Evolutionary conservation across 1,140 invertebrate species (phyloP), one percentile per base, ranked within the genome.

Genomic region (Drosophila suzukii): DNA sequence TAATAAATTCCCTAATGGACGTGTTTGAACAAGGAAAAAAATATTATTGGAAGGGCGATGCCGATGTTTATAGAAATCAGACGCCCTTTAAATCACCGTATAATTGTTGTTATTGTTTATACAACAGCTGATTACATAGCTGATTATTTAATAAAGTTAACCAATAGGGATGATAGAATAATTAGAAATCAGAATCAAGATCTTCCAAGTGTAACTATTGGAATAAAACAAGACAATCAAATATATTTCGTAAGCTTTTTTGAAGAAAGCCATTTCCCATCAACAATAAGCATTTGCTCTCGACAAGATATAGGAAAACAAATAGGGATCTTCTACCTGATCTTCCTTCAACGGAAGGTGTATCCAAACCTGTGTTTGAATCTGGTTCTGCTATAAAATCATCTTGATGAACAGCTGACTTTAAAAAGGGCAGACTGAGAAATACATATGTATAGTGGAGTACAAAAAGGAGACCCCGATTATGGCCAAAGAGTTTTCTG

Each of bases 401-500:
- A 12, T 51, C 17, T 36, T 20, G 30, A 20, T 11, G 8, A 57
- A 50, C 65, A 71, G 65, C 67, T 71, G 67, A 62, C 17, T 61
- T 7, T 1, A 6, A 3, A 32, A 17, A 2, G 6, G 13, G 6
- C 12, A 0, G 39, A 34, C 15, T 15, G 13, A 54, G 24, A 43
- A 13, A 47, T 20, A 59, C 4, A 27, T 4, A 3, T 32, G 39
- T 10, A 3, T 11, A 38, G 58, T 30, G 27, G 54, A 44, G 56
- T 34, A 10, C 32, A 58, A 49, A 58, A 61, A 67, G 58, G 76
- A 61, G 56, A 55, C 44, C 27, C 34, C 36, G 62, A 65, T 66
- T 59, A 32, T 65, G 62, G 46, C 63, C 59, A 50, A 6, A 36
- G 60, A 30, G 55, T 57, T 27, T 47, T 39, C 8, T 57, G 41